Percentiles rank a stretch among this genome's conserved stretches.
Conservation (phyloP, 2,888 invertebrate species). For the Coremacera marginata region DNA sequence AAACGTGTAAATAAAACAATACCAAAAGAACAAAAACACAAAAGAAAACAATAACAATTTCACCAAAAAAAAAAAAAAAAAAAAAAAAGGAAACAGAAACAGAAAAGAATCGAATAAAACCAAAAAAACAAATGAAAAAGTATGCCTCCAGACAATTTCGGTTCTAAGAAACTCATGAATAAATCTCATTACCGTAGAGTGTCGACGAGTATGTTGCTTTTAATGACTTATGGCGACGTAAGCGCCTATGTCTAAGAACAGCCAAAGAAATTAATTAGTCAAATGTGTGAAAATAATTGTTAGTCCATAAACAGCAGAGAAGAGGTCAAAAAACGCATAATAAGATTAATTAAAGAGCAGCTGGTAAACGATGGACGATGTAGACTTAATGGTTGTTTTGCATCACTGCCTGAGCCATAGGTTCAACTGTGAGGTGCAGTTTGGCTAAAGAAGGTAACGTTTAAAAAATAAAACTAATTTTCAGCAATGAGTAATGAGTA, state of each 20-base stretch:
- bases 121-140: not conserved
- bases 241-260: conserved; percentile 14
- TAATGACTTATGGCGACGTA: not conserved
- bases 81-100: too few relatives aligned
- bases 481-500: too few relatives aligned
- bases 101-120: too few relatives aligned
- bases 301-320: too few relatives aligned
- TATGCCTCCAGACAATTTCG: not conserved
- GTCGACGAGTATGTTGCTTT: conserved; percentile 1
- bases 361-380: too few relatives aligned
- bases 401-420: too few relatives aligned
- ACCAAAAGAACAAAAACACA: not conserved
- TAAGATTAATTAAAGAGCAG: not conserved
- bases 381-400: too few relatives aligned
- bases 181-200: conserved; percentile 26
- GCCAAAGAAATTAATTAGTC: not conserved
- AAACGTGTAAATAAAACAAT: not conserved
- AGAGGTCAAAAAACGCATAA: not conserved
- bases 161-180: conserved; percentile 31
- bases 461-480: too few relatives aligned
- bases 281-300: not conserved
- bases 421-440: too few relatives aligned
- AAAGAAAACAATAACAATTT: too few relatives aligned
- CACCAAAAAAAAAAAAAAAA: not conserved
- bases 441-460: not conserved